Base-by-base conservation (phyloP, 2,113 vertebrate genomes). In the Cyrtonyx montezumae region DNA sequence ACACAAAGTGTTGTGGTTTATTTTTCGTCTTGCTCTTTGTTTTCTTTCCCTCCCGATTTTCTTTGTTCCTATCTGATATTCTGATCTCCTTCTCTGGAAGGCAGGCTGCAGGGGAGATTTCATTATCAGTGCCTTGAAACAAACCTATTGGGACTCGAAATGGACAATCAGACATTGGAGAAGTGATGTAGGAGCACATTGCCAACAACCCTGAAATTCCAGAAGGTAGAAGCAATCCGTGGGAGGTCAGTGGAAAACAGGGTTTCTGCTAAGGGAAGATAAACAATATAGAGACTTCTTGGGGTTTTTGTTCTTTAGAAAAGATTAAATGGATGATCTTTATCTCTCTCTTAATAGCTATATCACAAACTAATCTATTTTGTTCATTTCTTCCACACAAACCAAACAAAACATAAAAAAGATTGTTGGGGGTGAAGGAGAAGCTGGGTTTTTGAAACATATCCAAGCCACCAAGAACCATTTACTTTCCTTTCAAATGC, bases 401-500 rank as follows among this genome's bases (percentile, higher is more conserved):
- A 94, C 65, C 61, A 83, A 94, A 65, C 43, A 46, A 90, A 83
- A 85, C 71, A 83, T 32, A 78, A 81, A 46, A 28, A 62, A 91
- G 69, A 85, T 30, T 88, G 74, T 53, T 81, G 73, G 63, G 84
- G 73, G 73, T 84, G 59, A 83, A 78, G 71, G 20, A 90, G 45
- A 83, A 43, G 74, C 55, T 70, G 56, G 21, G 13, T 12, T 74
- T 95, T 90, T 90, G 96, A 84, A 92, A 61, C 74, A 30, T 14
- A 42, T 94, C 91, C 87, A 96, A 96, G 92, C 87, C 90, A 95
- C 87, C 66, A 75, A 77, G 89, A 92, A 88, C 84, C 94, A 88
- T 80, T 94, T 84, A 80, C 95, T 95, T 90, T 94, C 73, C 87
- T 92, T 95, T 93, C 94, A 93, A 86, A 93, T 89, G 90, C 85